These are phyloP conservation scores for Philonicus albiceps DNA, from an alignment of 2,888 invertebrate species.

Conservation along the genomic window DNA sequence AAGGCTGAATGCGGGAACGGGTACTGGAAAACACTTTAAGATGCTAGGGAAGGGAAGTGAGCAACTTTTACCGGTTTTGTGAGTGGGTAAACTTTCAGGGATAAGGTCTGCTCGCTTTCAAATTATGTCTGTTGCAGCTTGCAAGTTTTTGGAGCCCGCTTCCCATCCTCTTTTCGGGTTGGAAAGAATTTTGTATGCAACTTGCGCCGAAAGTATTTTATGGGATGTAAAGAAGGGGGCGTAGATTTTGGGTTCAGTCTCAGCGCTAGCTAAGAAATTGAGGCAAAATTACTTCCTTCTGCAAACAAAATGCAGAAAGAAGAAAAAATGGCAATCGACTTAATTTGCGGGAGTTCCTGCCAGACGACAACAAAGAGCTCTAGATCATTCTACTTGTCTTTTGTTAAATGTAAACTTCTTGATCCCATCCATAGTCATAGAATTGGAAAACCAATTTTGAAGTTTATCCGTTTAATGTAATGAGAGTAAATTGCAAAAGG, in stretches of 20 bases:
- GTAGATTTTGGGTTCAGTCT: background rate
- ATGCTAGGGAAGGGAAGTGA: background rate
- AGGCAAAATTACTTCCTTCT: background rate
- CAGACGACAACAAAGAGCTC: background rate
- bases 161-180: background rate
- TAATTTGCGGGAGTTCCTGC: background rate
- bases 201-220: background rate
- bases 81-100: background rate
- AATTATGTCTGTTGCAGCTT: background rate
- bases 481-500: background rate
- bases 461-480: background rate
- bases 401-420: background rate
- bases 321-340: background rate
- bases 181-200: background rate
- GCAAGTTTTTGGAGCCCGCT: background rate
- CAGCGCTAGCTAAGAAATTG: background rate
- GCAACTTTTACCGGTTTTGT: background rate
- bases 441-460: background rate
- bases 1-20: no score
- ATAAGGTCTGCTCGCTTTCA: background rate
- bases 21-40: background rate
- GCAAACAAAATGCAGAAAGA: background rate
- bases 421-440: background rate
- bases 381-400: background rate
- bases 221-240: background rate